Evolutionary conservation across 2,113 vertebrate genomes (phyloP).

Genomic region (Natator depressus): DNA sequence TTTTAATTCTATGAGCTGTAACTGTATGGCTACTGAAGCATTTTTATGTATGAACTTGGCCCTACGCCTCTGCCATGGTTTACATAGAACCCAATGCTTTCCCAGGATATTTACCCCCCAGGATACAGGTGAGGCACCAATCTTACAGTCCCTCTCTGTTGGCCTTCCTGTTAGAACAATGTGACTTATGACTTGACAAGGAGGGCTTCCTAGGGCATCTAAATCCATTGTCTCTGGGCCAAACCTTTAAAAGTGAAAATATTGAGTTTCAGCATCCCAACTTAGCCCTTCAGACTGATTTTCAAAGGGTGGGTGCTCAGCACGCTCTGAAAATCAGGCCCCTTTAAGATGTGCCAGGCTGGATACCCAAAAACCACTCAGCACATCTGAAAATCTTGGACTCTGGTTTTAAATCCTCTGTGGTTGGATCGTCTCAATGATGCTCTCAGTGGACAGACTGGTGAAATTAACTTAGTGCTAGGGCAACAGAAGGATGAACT

Average conservation of each 20-base stretch:
- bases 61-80: background rate
- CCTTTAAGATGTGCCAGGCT: background rate
- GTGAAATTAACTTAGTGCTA: background rate
- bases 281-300: fast-evolving
- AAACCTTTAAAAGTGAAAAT: background rate
- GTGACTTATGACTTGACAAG: background rate
- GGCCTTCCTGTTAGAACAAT: background rate
- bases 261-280: background rate
- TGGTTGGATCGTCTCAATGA: background rate
- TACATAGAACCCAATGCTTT: background rate
- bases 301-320: background rate
- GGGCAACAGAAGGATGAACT: background rate
- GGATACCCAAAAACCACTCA: background rate
- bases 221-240: background rate
- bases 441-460: background rate
- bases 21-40: background rate
- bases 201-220: background rate
- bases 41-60: background rate
- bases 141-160: background rate
- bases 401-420: background rate
- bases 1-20: background rate
- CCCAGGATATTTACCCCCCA: background rate
- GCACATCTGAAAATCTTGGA: background rate
- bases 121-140: fast-evolving
- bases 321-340: background rate